Percentiles rank a stretch among this genome's conserved stretches.
These are phyloP conservation scores for Pachyrhynchus sulphureomaculatus DNA, from an alignment of 1,140 invertebrate genomes.

Conservation along the genomic window DNA sequence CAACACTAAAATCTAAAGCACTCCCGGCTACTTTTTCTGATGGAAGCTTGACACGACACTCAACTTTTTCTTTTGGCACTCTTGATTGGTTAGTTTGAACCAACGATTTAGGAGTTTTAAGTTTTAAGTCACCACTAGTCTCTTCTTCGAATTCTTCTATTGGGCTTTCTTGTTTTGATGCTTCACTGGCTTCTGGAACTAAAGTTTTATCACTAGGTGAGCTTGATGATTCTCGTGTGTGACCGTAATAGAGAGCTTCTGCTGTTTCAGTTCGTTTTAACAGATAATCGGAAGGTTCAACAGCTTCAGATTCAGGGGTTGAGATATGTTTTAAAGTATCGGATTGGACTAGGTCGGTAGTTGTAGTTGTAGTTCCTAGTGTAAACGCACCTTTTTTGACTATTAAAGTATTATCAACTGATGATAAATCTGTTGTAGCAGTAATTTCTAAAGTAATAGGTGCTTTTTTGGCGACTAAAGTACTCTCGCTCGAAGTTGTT, in stretches of 20 bases:
- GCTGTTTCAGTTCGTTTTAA: slow-evolving; percentile 26
- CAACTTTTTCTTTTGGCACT: slow-evolving; percentile 33
- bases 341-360: slow-evolving; percentile 20
- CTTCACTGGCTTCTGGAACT: slow-evolving; percentile 12
- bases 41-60: slow-evolving; percentile 29
- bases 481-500: slow-evolving; percentile 9
- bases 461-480: slow-evolving; percentile 12
- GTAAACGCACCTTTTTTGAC: background rate
- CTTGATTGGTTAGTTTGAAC: slow-evolving; percentile 35
- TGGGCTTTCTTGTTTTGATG: background rate
- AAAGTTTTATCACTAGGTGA: slow-evolving; percentile 17
- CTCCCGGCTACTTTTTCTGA: slow-evolving; percentile 36
- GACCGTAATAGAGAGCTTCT: slow-evolving; percentile 19
- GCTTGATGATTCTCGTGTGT: slow-evolving; percentile 11
- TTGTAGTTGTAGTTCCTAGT: slow-evolving; percentile 21
- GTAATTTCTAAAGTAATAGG: slow-evolving; percentile 7
- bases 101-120: slow-evolving; percentile 39
- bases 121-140: slow-evolving; percentile 11
- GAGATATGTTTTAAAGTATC: slow-evolving; percentile 31
- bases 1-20: slow-evolving; percentile 39
- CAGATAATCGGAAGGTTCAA: slow-evolving; percentile 28
- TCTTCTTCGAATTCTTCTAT: slow-evolving; percentile 29
- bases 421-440: background rate
- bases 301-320: slow-evolving; percentile 29
- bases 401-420: background rate